A percentile compares a stretch with the other conserved stretches of the same genome.
Evolutionary conservation across 2,888 invertebrate genomes (phyloP).

Genomic region (Anthophora plumipes): DNA sequence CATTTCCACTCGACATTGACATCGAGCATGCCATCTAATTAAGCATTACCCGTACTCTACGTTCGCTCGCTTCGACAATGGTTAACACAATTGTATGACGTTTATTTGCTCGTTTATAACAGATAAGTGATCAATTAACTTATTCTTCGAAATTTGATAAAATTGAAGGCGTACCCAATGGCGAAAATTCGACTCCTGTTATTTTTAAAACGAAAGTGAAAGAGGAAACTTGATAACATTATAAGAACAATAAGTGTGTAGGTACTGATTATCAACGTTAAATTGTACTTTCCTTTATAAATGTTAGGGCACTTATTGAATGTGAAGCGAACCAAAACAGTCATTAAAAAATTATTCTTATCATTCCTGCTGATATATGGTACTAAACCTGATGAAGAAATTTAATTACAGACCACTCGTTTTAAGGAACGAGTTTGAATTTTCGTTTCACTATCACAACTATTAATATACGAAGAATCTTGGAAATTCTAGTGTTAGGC

Average conservation of each 20-base stretch:
- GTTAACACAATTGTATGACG: slow-evolving; percentile 5
- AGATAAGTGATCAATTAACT: slow-evolving; percentile 18
- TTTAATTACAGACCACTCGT: no score
- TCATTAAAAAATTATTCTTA: no score
- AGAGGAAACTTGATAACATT: not conserved
- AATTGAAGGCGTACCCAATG: not conserved
- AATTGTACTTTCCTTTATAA: no score
- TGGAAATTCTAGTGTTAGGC: no score
- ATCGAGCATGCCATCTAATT: slow-evolving; percentile 2
- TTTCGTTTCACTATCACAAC: no score
- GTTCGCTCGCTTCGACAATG: not conserved
- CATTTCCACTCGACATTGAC: not conserved
- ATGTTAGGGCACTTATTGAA: no score
- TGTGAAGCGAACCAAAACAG: no score
- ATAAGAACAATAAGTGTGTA: not conserved
- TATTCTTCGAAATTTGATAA: slow-evolving; percentile 2
- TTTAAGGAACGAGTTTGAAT: no score
- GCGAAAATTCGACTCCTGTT: not conserved
- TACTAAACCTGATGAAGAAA: no score
- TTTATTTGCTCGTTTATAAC: slow-evolving; percentile 13
- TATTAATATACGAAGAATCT: no score
- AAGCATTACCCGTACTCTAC: not conserved
- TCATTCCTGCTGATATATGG: no score
- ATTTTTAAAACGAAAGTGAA: not conserved
- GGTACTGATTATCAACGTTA: not conserved